Evolutionary conservation across 2,888 invertebrate genomes (phyloP).

Genomic region (Ellobium chinense): DNA sequence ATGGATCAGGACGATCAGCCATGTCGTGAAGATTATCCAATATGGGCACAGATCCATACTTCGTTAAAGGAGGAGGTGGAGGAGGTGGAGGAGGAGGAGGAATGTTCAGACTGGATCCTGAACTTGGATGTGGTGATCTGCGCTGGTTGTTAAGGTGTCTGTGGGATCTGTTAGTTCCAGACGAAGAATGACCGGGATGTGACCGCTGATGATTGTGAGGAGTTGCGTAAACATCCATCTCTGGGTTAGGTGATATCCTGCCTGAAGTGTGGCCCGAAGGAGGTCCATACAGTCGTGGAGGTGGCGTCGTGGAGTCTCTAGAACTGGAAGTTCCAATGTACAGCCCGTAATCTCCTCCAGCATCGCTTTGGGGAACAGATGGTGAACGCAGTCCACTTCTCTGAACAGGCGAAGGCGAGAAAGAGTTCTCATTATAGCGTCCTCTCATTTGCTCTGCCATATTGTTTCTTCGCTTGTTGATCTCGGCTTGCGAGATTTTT

Average conservation of each 20-base stretch:
- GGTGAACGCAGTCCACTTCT: background rate
- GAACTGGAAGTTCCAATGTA: constrained; percentile 14
- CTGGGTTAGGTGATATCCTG: background rate
- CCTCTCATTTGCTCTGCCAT: background rate
- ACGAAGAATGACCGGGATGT: background rate
- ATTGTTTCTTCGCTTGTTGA: background rate
- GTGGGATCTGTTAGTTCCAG: background rate
- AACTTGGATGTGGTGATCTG: background rate
- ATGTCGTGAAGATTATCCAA: background rate
- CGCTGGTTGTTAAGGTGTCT: no score
- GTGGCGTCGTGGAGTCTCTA: constrained; percentile 4
- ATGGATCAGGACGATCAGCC: background rate
- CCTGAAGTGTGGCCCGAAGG: background rate
- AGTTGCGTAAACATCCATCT: background rate
- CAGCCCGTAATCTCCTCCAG: constrained; percentile 14
- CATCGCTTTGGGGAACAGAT: background rate
- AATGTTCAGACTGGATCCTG: background rate
- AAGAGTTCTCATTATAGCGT: background rate
- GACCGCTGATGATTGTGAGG: background rate
- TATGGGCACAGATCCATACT: constrained; percentile 6
- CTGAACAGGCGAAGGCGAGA: background rate
- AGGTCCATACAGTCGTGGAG: constrained; percentile 11
- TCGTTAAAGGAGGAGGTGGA: background rate
- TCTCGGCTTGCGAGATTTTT: constrained; percentile 31
- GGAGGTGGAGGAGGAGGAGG: background rate